Conservation (phyloP, 2,113 vertebrate genomes). For the Lanius ludovicianus region DNA sequence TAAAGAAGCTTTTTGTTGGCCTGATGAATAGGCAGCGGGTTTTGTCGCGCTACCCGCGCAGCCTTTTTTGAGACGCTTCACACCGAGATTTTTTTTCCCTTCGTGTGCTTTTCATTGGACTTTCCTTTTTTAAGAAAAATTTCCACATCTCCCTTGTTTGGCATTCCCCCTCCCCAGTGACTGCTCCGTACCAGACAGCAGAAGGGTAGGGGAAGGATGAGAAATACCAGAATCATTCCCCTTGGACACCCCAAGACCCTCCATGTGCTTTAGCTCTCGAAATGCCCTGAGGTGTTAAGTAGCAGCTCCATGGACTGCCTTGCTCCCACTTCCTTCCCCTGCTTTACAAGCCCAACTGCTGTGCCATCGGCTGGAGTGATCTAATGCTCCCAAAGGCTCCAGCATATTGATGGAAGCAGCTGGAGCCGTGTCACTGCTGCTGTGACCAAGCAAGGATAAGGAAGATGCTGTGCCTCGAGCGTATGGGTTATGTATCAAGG, state of each 20-base stretch:
- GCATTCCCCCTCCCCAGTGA: not conserved
- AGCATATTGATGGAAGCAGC: not conserved
- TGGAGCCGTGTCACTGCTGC: not conserved
- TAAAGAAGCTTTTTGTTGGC: slow-evolving; percentile 79
- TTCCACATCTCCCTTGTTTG: not conserved
- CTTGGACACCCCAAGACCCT: not conserved
- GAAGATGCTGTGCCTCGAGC: not conserved
- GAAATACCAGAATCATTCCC: not conserved
- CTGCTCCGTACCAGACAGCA: not conserved
- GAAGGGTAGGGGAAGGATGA: not conserved
- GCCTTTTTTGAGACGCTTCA: slow-evolving; percentile 55
- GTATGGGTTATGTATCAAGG: accelerated
- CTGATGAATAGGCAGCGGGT: slow-evolving; percentile 72
- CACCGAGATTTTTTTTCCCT: not conserved
- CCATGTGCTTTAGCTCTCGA: not conserved
- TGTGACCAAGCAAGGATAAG: accelerated
- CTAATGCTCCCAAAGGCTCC: not conserved
- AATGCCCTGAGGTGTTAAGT: not conserved
- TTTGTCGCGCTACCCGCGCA: slow-evolving; percentile 42
- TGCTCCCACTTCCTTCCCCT: not conserved
- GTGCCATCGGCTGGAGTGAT: not conserved
- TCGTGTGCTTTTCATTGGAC: not conserved
- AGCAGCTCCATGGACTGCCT: accelerated
- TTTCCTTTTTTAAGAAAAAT: slow-evolving; percentile 40
- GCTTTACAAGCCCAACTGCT: not conserved